Evolutionary conservation across 2,113 vertebrate species (phyloP).

Genomic region (Dunckerocampus dactyliophorus): DNA sequence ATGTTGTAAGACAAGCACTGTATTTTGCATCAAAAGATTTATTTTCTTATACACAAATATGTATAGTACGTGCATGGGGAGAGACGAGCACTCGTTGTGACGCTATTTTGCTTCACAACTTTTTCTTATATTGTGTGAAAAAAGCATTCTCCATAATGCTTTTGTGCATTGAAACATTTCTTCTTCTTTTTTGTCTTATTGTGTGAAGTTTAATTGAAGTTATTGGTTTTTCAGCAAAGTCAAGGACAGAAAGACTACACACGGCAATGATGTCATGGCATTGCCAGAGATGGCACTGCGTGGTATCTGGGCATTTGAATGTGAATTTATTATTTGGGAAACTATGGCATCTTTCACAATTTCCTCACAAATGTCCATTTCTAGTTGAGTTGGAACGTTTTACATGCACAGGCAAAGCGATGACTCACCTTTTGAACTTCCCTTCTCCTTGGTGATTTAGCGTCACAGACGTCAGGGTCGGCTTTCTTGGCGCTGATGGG

Average conservation of each 20-base stretch:
- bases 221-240: not conserved
- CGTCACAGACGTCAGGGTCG: slow-evolving; percentile 45
- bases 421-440: slow-evolving; percentile 42
- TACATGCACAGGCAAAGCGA: slow-evolving; percentile 1
- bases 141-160: not conserved
- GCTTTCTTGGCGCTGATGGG: slow-evolving; percentile 59
- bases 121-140: not conserved
- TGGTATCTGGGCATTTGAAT: too few species aligned
- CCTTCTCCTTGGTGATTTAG: slow-evolving; percentile 45
- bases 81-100: too few species aligned
- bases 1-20: not conserved
- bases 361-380: not conserved
- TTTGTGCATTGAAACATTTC: not conserved
- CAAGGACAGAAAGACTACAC: too few species aligned
- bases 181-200: not conserved
- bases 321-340: too few species aligned
- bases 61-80: too few species aligned
- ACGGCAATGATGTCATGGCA: too few species aligned
- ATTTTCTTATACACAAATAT: too few species aligned
- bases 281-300: too few species aligned
- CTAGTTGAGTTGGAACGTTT: not conserved
- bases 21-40: too few species aligned
- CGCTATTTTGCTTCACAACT: too few species aligned
- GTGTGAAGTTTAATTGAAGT: not conserved
- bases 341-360: too few species aligned